These are phyloP conservation scores for Astyanax mexicanus DNA, from an alignment of 2,797 vertebrate species.

Conservation along the genomic window DNA sequence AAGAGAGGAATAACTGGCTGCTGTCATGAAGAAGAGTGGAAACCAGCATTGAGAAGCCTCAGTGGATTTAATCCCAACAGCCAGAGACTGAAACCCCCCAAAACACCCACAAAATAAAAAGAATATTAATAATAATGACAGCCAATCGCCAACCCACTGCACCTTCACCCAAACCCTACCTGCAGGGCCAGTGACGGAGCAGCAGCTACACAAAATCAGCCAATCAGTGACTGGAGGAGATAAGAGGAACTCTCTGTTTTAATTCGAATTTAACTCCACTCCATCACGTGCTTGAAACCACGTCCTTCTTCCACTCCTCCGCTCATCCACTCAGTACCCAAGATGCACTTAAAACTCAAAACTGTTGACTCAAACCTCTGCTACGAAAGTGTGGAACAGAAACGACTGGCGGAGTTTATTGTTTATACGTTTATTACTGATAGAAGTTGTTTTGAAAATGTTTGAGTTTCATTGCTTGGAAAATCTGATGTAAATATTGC, in stretches of 20 bases:
- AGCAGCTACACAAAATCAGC: constrained; percentile 10
- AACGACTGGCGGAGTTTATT: constrained; percentile 8
- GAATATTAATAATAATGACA: too few relatives aligned
- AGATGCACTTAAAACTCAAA: constrained; percentile 32
- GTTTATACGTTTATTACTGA: constrained; percentile 41
- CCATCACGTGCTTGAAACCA: not conserved
- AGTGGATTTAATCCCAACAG: constrained; percentile 2
- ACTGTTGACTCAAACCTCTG: not conserved
- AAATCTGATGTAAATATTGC: constrained; percentile 37
- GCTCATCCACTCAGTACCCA: not conserved
- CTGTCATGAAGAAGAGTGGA: not conserved
- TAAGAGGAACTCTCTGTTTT: not conserved
- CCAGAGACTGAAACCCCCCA: constrained; percentile 8
- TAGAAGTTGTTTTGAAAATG: constrained; percentile 38
- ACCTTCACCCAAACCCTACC: not conserved
- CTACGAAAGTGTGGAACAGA: constrained; percentile 19
- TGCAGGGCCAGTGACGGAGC: not conserved
- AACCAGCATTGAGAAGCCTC: constrained; percentile 3
- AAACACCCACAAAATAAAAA: too few relatives aligned
- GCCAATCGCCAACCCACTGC: not conserved
- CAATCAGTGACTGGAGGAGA: constrained; percentile 7
- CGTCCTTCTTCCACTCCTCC: not conserved
- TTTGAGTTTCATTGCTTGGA: constrained; percentile 14
- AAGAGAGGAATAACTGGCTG: too few relatives aligned
- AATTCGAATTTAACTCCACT: too few relatives aligned